Percentiles rank a stretch among this genome's conserved stretches.
Evolutionary conservation across 2,113 vertebrate genomes (phyloP).

Genomic region (Turnix velox): DNA sequence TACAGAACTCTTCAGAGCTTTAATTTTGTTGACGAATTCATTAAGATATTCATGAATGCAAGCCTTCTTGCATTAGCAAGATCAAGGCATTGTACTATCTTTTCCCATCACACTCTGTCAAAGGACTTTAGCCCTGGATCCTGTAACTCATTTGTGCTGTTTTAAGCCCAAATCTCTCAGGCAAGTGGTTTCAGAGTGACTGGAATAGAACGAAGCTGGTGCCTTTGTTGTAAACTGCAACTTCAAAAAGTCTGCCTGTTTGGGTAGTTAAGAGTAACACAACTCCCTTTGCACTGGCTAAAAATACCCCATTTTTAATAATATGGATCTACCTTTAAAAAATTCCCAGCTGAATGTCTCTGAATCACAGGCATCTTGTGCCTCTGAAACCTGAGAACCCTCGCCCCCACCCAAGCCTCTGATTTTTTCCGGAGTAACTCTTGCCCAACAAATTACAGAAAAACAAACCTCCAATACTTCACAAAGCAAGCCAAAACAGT

Average conservation of each 20-base stretch:
- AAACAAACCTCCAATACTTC: slow-evolving; percentile 56
- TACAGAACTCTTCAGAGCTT: slow-evolving; percentile 42
- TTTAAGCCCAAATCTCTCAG: background rate
- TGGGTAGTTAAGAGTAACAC: background rate
- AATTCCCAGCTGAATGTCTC: slow-evolving; percentile 10
- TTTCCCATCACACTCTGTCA: background rate
- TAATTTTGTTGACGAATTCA: slow-evolving; percentile 61
- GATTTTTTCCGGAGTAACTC: slow-evolving; percentile 59
- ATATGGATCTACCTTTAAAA: slow-evolving; percentile 47
- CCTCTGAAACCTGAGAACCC: slow-evolving; percentile 49
- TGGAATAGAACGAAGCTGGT: background rate
- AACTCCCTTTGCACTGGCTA: background rate
- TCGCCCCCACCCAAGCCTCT: slow-evolving; percentile 55
- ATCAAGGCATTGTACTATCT: slow-evolving; percentile 45
- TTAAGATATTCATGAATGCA: slow-evolving; percentile 53
- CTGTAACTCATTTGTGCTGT: background rate
- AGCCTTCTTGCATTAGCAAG: background rate
- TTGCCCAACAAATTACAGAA: slow-evolving; percentile 57
- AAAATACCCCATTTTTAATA: background rate
- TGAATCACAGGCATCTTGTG: slow-evolving; percentile 59
- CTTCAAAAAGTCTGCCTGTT: background rate
- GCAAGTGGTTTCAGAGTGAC: background rate
- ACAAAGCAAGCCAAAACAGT: slow-evolving; percentile 65
- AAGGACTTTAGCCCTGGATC: slow-evolving; percentile 4
- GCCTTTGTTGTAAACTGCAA: background rate